Percentiles rank a stretch among this genome's conserved stretches.
Evolutionary conservation across 1,140 invertebrate species (phyloP).

Genomic region (Pteromalus puparum): DNA sequence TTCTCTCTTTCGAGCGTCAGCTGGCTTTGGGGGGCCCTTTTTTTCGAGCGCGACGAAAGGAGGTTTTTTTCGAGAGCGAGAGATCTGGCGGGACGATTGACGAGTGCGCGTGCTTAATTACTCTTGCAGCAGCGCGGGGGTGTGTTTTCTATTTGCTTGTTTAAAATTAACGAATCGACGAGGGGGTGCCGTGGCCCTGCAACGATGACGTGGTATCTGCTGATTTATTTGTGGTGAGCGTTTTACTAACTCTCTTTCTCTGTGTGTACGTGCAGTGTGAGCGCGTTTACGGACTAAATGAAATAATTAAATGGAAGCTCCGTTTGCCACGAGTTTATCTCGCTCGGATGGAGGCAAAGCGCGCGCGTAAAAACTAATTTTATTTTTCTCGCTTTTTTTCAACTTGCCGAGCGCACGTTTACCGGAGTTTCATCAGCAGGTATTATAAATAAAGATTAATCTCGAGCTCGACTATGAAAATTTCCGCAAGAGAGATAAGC

Average conservation of each 20-base stretch:
- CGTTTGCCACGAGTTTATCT: no score
- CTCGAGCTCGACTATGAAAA: not conserved
- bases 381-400: not conserved
- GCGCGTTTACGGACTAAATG: not conserved
- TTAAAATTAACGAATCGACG: conserved; percentile 32
- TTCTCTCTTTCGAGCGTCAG: not conserved
- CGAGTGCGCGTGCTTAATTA: conserved; percentile 39
- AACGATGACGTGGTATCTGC: not conserved
- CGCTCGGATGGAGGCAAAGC: no score
- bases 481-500: conserved; percentile 12
- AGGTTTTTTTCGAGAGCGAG: not conserved
- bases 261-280: no score
- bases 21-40: not conserved
- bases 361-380: not conserved
- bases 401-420: no score
- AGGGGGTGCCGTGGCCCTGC: not conserved
- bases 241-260: no score
- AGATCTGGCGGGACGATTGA: conserved; percentile 29
- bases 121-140: not conserved
- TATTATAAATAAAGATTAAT: not conserved
- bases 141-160: conserved; percentile 18
- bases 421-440: not conserved
- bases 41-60: conserved; percentile 8
- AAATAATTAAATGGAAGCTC: not conserved
- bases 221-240: not conserved